Evolutionary conservation across 1,140 invertebrate genomes (phyloP), one percentile per base, ranked within the genome.

Genomic region (Danaus melanippus): DNA sequence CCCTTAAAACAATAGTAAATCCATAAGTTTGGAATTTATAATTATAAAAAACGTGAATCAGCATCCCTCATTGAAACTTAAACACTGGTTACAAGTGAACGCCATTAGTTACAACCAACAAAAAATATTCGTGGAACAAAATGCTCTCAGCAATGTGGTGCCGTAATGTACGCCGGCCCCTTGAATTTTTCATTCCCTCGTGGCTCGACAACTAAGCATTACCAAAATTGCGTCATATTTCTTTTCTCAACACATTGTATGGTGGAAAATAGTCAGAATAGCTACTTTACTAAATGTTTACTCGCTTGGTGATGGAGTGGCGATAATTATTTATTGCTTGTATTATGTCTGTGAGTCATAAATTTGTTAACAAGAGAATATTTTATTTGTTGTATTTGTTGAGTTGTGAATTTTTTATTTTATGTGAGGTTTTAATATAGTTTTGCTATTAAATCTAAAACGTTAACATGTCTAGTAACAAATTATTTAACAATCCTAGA

Each of bases 181-280:
- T 76, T 86, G 79, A 86, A 84, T 84, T 86, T 86, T 86, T 86
- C 81, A 86, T 84, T 84, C 80, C 80, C 81, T 77, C 72, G 80
- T 79, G 80, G 76, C 79, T 75, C 74, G 78, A 80, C 79, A 84
- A 83, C 79, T 83, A 76, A 80, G 75, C 83, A 86, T 86, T 84
- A 86, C 79, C 74, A 71, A 83, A 86, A 86, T 86, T 86, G 81
- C 83, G 74, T 84, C 80, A 86, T 86, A 86, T 84, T 84, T 86
- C 79, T 86, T 82, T 77, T 76, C 75, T 62, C 68, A 76, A 73
- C 76, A 80, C 77, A 76, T 74, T 79, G 71, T 57, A 64, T 62
- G 69, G 64, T 69, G 68, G 71, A 65, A 79, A 81, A 79, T 82
- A 85, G 79, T 83, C 72, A 74, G 70, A 71, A 79, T 81, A 71